Evolutionary conservation across 2,888 invertebrate genomes (phyloP).

Genomic region (Cyaniris semiargus): DNA sequence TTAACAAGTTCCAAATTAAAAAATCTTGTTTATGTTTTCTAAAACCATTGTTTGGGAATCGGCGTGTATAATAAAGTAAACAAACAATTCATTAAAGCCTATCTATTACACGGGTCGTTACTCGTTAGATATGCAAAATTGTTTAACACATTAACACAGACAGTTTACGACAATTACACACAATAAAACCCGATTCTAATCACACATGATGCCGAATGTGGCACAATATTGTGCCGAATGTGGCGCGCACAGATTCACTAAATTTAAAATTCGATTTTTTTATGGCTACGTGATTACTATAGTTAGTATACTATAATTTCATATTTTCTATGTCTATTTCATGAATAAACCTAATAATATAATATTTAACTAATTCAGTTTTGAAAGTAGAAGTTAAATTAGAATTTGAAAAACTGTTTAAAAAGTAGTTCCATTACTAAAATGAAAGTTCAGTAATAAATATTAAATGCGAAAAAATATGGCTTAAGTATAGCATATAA

Average conservation of each 20-base stretch:
- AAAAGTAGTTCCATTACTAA: background rate
- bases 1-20: background rate
- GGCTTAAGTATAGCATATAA: too few relatives aligned
- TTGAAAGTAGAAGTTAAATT: too few relatives aligned
- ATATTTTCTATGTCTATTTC: background rate
- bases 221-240: constrained; percentile 1
- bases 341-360: background rate
- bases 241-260: background rate
- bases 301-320: background rate
- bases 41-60: background rate
- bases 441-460: background rate
- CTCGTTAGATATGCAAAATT: constrained; percentile 57
- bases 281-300: background rate
- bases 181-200: constrained; percentile 53
- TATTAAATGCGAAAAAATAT: too few relatives aligned
- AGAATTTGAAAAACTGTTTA: too few relatives aligned
- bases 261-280: background rate
- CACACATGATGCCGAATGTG: constrained; percentile 50
- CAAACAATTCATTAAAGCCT: constrained; percentile 38
- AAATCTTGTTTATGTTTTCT: background rate
- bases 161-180: constrained; percentile 51
- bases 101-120: constrained; percentile 54
- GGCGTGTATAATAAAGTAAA: constrained; percentile 6
- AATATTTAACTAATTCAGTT: background rate
- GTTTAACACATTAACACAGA: constrained; percentile 46